Base-by-base conservation (phyloP, 2,888 invertebrate species). In the Parapristionchus giblindavisi region DNA sequence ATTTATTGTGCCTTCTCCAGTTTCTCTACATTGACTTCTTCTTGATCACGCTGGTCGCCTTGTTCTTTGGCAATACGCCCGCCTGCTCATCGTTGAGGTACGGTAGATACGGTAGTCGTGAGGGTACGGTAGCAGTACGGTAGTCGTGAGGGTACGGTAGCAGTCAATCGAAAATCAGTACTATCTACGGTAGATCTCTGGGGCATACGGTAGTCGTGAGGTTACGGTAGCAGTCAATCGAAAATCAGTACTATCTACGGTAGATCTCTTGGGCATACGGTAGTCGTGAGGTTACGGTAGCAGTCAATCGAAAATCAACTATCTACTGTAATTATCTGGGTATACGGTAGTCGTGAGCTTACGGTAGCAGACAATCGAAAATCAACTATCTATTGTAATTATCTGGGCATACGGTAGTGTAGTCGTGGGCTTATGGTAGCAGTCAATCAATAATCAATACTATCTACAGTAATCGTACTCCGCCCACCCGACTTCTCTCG, bases 21-120 rank as follows among this genome's bases (percentile, higher is more conserved):
- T 91, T 90, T 78, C 87, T 91, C n/a, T 89, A 90, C 79, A 90
- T 91, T 75, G 91, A 91, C 83, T 86, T 91, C 32, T 85, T 90
- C 60, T 87, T 91, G 72, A 90, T 90, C 75, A 90, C 91, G 2
- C 77, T 89, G n/a, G 88, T 89, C 3, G 89, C 90, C 6, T 82
- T 91, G 14, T 83, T 81, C 36, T 84, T 88, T 60, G 88, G 88
- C 60, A 84, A 85, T 66, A 88, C 87, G 2, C 83, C 78, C 2
- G 82, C 87, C 1, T 84, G 84, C 73, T 81, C 78, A 40, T 81
- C 80, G n/a, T 77, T 83, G 24, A 72, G 72, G 72, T 72, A 71
- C 56, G 36, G 36, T 70, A 48, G 34, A n/a, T 27, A 8, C 56
- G 56, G 17, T n/a, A n/a, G n/a, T n/a, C n/a, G 48, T 48, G 17